These are phyloP conservation scores for Cnemophilus loriae DNA, from an alignment of 2,113 vertebrate genomes.

Conservation along the genomic window DNA sequence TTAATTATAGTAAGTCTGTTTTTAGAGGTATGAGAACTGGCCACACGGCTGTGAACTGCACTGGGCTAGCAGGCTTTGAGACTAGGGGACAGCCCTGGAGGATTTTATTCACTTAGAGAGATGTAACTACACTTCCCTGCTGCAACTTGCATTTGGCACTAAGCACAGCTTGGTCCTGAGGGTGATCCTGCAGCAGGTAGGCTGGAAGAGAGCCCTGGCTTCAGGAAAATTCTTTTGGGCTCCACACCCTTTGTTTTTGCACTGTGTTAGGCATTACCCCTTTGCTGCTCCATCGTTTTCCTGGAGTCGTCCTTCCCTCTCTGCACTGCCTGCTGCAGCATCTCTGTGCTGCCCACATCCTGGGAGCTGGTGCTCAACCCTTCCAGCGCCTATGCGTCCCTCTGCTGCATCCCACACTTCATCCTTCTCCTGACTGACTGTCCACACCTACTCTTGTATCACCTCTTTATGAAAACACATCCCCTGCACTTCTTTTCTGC, in stretches of 20 bases:
- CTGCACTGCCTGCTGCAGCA: background rate
- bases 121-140: background rate
- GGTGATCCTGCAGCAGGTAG: background rate
- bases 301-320: background rate
- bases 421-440: background rate
- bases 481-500: background rate
- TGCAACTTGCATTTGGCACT: fast-evolving
- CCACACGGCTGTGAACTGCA: background rate
- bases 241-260: background rate
- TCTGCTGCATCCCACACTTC: background rate
- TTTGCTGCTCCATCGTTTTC: background rate
- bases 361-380: background rate
- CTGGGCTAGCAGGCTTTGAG: background rate
- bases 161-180: background rate
- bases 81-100: background rate
- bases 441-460: background rate
- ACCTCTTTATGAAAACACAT: conserved; percentile 21
- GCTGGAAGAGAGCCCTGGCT: background rate
- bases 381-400: background rate
- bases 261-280: background rate
- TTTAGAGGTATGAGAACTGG: background rate
- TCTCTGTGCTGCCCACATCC: background rate
- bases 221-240: background rate
- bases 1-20: background rate
- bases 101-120: background rate